Evolutionary conservation across 2,888 invertebrate species (phyloP).

Genomic region (Tethea ocularis): DNA sequence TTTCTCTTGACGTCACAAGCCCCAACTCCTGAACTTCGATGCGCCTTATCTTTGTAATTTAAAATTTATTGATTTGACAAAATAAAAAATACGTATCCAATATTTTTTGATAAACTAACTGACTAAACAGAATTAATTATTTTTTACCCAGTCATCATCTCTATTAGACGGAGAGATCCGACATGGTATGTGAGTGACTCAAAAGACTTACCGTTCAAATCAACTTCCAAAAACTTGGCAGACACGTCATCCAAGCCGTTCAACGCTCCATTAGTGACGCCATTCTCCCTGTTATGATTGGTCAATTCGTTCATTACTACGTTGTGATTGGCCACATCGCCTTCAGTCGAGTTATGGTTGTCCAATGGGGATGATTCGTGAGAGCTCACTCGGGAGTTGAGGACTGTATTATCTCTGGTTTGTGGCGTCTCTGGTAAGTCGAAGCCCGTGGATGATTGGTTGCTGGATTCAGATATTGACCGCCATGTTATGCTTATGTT

Average conservation of each 20-base stretch:
- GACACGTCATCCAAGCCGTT: conserved; percentile 59
- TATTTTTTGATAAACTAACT: no score
- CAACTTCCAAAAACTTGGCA: conserved; percentile 71
- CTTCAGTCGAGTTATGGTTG: conserved; percentile 47
- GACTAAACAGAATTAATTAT: no score
- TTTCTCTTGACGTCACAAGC: no score
- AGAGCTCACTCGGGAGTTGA: conserved; percentile 21
- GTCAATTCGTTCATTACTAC: conserved; percentile 35
- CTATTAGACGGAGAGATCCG: no score
- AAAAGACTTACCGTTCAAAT: conserved; percentile 68
- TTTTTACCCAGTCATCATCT: no score
- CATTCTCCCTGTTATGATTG: conserved; percentile 42
- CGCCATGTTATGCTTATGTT: conserved; percentile 80
- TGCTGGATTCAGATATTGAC: conserved; percentile 77
- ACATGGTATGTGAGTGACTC: no score
- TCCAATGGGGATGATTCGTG: conserved; percentile 49
- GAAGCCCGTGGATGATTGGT: conserved; percentile 72
- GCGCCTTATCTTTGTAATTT: no score
- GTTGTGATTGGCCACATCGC: conserved; percentile 48
- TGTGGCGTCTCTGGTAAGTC: conserved; percentile 45
- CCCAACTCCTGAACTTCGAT: no score
- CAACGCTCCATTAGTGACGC: conserved; percentile 41
- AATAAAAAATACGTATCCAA: no score
- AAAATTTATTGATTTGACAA: no score
- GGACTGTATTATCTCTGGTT: conserved; percentile 22